Evolutionary conservation across 2,113 vertebrate genomes (phyloP).

Genomic region (Morone chrysops): DNA sequence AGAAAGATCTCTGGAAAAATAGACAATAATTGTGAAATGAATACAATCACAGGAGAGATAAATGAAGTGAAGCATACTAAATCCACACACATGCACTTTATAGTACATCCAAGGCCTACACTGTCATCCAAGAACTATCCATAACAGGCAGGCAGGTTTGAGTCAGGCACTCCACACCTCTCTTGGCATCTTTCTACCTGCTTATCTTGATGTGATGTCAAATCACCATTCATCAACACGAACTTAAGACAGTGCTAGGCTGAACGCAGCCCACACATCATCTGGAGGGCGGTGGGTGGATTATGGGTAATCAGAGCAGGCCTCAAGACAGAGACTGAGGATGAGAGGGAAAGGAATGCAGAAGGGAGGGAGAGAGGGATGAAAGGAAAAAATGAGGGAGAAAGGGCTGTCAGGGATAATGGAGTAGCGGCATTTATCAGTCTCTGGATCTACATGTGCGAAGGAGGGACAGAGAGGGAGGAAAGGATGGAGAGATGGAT

Average conservation of each 20-base stretch:
- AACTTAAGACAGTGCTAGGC: slow-evolving; percentile 44
- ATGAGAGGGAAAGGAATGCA: slow-evolving; percentile 75
- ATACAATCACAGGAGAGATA: slow-evolving; percentile 13
- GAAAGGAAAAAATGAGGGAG: slow-evolving; percentile 49
- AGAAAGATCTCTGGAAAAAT: slow-evolving; percentile 42
- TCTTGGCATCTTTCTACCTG: slow-evolving; percentile 58
- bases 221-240: slow-evolving; percentile 72
- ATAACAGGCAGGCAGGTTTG: slow-evolving; percentile 33
- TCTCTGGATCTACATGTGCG: slow-evolving; percentile 65
- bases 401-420: slow-evolving; percentile 73
- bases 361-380: slow-evolving; percentile 50
- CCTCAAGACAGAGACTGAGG: slow-evolving; percentile 62
- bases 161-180: slow-evolving; percentile 50
- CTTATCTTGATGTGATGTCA: slow-evolving; percentile 73
- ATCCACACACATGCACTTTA: background rate
- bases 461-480: slow-evolving; percentile 34
- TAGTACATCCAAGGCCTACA: background rate
- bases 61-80: slow-evolving; percentile 35
- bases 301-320: slow-evolving; percentile 70
- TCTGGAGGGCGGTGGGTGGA: slow-evolving; percentile 56
- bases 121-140: slow-evolving; percentile 48
- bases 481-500: slow-evolving; percentile 47
- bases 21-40: slow-evolving; percentile 24
- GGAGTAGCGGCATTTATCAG: slow-evolving; percentile 77
- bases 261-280: slow-evolving; percentile 65